Base-by-base conservation (phyloP, 2,797 vertebrate genomes). In the Gymnodraco acuticeps region DNA sequence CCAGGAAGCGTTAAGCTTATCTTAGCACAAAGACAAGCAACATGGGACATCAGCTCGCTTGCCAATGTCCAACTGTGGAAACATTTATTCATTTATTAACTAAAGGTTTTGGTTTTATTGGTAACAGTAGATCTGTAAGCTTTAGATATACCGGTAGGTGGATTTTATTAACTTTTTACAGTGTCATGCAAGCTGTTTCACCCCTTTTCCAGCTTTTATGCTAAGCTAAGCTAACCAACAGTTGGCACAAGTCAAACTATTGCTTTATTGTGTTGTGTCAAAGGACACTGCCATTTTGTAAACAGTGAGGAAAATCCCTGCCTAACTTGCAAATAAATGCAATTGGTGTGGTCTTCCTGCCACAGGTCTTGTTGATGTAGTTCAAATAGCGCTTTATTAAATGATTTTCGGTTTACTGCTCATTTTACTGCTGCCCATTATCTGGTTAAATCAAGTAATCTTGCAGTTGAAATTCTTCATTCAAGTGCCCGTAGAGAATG, bases 391-490 rank as follows among this genome's bases (percentile, higher is more conserved):
- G 23, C 23, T 65, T 65, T 67, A 33, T 31, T 2, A 9, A 53
- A 8, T 69, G 27, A 27, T 15, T 73, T 83, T 66, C 15, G 56
- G 0, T 75, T 45, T 41, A 45, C 41, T 54, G 66, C 41, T 78
- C 58, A 60, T 64, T 70, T 77, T 3, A 60, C 50, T 41, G 33
- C 33, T 6, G 33, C 33, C 6, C 33, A 38, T 55, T 58, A 16
- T 48, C 46, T 53, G 23, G 3, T 54, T 14, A 12, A 42, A 38
- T 63, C 47, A 48, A 15, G 12, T 2, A 27, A 59, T 71, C 64
- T 43, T 17, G 42, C 56, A 75, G 47, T 52, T 70, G 19, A 73
- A 66, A 48, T 48, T 33, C 23, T 64, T 71, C 27, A 64, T 62
- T 73, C 14, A 68, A 71, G 67, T 33, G 31, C 10, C 54, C 23